Evolutionary conservation across 2,888 invertebrate species (phyloP).

Genomic region (Dryomyza anilis): DNA sequence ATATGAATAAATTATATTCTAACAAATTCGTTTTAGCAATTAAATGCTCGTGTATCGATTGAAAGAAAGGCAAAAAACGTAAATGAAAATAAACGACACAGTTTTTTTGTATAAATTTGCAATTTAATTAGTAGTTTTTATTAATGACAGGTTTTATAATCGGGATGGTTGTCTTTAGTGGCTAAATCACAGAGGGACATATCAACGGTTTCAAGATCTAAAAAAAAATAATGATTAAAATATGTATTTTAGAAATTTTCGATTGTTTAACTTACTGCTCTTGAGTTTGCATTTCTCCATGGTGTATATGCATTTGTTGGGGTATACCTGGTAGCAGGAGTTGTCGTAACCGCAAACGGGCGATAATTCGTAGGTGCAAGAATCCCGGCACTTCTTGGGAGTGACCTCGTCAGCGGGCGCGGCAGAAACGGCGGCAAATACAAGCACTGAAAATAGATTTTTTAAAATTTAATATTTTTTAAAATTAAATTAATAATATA

Average conservation of each 20-base stretch:
- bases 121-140: background rate
- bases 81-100: no score
- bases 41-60: no score
- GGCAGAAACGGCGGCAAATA: slow-evolving; percentile 21
- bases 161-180: slow-evolving; percentile 25
- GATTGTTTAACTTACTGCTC: slow-evolving; percentile 23
- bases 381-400: slow-evolving; percentile 19
- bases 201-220: slow-evolving; percentile 31
- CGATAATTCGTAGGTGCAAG: slow-evolving; percentile 24
- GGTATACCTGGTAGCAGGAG: slow-evolving; percentile 23
- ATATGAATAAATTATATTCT: no score
- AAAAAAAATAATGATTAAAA: background rate
- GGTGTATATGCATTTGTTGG: slow-evolving; percentile 27
- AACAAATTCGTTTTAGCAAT: no score
- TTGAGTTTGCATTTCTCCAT: slow-evolving; percentile 21
- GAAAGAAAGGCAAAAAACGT: no score
- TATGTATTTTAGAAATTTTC: background rate
- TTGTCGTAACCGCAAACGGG: slow-evolving; percentile 31
- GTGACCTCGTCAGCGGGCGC: slow-evolving; percentile 18
- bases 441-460: background rate
- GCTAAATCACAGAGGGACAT: slow-evolving; percentile 30
- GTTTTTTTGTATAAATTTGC: background rate
- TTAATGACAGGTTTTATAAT: slow-evolving; percentile 26
- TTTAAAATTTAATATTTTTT: no score
- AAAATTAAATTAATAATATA: background rate